Evolutionary conservation across 2,797 vertebrate genomes (phyloP), one percentile per base, ranked within the genome.

Genomic region (Apogon hyalosoma): DNA sequence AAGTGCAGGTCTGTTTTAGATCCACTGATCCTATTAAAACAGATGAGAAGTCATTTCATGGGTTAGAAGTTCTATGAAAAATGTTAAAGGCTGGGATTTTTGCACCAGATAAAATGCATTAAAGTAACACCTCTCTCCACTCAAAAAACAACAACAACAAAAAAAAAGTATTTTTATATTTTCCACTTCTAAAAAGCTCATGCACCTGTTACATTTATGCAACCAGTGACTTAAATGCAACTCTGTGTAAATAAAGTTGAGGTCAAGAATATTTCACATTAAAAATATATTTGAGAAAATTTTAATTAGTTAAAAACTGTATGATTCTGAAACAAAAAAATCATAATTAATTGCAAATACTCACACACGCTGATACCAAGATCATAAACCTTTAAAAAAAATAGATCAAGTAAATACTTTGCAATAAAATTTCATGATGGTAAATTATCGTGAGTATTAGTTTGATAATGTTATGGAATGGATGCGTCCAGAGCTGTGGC

Each of bases 1-100:
- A 36, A 45, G 6, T 11, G 12, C 3, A 40, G 9, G n/a, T 40
- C 19, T 51, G 11, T 0, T 0, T 50, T 18, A 69, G 64, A 47
- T 51, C 39, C 38, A 70, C 1, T 1, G 5, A 79, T 39, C 69
- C 77, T 76, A 66, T 73, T 64, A 70, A 73, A 12, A 48, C 0
- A 15, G 21, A 39, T 16, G 13, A 43, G 21, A 48, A 16, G 9
- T 9, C 6, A 19, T 47, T 49, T 3, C 33, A 19, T 11, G 11
- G 24, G 39, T 15, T 49, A 28, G 24, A 1, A 28, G 24, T 28
- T 28, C 1, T 28, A 28, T 6, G 6, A 28, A 28, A 28, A 28
- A 28, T 5, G 24, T 28, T 28, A 6, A 28, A 28, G 24, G 24
- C 24, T 28, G 24, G 6, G 24, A 28, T 59, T 33, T 45, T 49